Conservation (phyloP, 2,113 vertebrate genomes). For the Clinocottus analis region DNA sequence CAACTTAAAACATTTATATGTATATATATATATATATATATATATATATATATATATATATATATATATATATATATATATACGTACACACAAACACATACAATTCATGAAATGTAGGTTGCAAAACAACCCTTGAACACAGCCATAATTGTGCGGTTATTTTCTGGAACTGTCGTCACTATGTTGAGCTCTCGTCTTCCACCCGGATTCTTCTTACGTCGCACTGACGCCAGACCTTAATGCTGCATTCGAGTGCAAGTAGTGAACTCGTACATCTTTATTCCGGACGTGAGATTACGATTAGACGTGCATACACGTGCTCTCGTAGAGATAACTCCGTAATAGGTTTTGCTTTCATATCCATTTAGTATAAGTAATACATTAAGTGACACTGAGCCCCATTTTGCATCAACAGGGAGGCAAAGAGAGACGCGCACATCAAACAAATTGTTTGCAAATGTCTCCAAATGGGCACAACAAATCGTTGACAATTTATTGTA, state of each 20-base stretch:
- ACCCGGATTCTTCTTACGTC: slow-evolving; percentile 75
- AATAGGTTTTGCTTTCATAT: background rate
- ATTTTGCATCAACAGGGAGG: no score
- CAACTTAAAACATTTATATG: background rate
- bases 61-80: background rate
- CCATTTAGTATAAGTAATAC: no score
- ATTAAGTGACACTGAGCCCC: background rate
- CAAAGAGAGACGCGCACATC: background rate
- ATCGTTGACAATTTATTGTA: no score
- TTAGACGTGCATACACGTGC: background rate
- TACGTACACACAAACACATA: background rate
- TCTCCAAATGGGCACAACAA: no score
- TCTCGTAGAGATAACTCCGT: background rate
- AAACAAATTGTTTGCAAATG: background rate
- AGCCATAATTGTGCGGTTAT: slow-evolving; percentile 41
- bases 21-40: background rate
- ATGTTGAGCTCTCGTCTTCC: slow-evolving; percentile 66
- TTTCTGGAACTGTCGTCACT: slow-evolving; percentile 79
- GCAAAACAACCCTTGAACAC: slow-evolving; percentile 14
- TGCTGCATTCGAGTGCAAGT: slow-evolving; percentile 32
- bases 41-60: background rate
- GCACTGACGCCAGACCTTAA: slow-evolving; percentile 65
- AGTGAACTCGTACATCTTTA: background rate
- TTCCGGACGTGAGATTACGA: background rate
- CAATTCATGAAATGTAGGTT: background rate